phyloP scores from a whole-genome alignment of 2,888 invertebrate genomes.

The Venusia cambrica region DNA sequence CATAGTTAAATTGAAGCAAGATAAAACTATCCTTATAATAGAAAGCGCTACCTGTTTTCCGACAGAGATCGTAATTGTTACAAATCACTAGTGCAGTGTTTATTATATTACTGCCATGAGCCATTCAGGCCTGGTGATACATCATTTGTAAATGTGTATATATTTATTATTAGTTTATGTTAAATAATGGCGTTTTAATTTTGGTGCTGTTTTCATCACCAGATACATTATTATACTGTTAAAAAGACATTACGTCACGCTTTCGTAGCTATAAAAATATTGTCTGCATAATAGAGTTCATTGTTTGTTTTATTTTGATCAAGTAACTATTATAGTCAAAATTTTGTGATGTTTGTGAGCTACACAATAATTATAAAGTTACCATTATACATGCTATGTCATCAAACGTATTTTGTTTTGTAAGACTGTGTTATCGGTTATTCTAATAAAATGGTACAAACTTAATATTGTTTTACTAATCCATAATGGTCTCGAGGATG shows the following conservation, averaged over 20 bases:
- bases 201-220: slow-evolving; percentile 49
- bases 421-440: slow-evolving; percentile 78
- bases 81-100: slow-evolving; percentile 10
- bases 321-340: slow-evolving; percentile 51
- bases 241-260: slow-evolving; percentile 31
- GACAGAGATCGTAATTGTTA: slow-evolving; percentile 8
- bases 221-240: slow-evolving; percentile 19
- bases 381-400: slow-evolving; percentile 68
- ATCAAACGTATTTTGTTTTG: slow-evolving; percentile 61
- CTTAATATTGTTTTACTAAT: slow-evolving; percentile 29
- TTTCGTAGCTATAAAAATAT: slow-evolving; percentile 18
- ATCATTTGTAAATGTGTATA: slow-evolving; percentile 68
- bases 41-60: not conserved
- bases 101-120: slow-evolving; percentile 17
- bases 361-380: slow-evolving; percentile 63
- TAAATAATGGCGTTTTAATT: slow-evolving; percentile 55
- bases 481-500: too few species aligned
- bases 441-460: slow-evolving; percentile 77
- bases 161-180: slow-evolving; percentile 65
- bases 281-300: slow-evolving; percentile 12
- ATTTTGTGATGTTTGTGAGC: slow-evolving; percentile 59
- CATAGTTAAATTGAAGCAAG: too few species aligned
- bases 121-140: slow-evolving; percentile 28
- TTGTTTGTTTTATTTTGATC: slow-evolving; percentile 29
- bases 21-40: too few species aligned